phyloP scores from a whole-genome alignment of 2,797 vertebrate genomes.

The Varecia variegata region DNA sequence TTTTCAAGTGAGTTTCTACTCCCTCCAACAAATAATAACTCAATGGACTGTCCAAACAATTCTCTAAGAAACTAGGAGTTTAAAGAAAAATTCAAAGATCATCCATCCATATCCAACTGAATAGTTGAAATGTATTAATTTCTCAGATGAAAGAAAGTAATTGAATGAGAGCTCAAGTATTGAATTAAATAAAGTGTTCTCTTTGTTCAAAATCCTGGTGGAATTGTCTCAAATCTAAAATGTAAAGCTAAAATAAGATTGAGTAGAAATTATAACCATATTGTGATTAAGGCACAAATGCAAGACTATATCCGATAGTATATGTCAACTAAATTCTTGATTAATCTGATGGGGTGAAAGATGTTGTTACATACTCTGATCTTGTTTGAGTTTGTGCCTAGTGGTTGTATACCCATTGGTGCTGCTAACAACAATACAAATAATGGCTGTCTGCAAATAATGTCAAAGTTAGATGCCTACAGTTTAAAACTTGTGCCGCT shows the following conservation, averaged over 20 bases:
- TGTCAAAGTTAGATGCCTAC: neutral
- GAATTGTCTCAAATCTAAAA: conserved; percentile 20
- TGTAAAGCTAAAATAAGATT: neutral
- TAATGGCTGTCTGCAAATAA: neutral
- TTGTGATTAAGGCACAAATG: neutral
- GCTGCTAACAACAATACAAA: neutral
- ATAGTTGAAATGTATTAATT: neutral
- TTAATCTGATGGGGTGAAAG: neutral
- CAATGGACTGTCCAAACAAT: neutral
- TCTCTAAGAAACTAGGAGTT: neutral
- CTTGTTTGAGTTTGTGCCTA: neutral
- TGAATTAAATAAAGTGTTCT: conserved; percentile 5
- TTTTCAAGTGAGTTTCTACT: neutral
- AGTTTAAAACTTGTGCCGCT: neutral
- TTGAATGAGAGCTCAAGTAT: neutral
- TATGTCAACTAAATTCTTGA: neutral
- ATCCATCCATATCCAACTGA: neutral
- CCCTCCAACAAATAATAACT: neutral
- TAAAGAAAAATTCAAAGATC: neutral
- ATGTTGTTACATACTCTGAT: neutral
- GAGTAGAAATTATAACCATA: neutral
- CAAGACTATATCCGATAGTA: neutral
- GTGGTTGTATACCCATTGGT: neutral
- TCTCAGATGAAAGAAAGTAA: neutral
- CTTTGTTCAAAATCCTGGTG: neutral